Evolutionary conservation across 2,113 vertebrate species (phyloP), one percentile per base, ranked within the genome.

Genomic region (Eudyptes chrysolophus): DNA sequence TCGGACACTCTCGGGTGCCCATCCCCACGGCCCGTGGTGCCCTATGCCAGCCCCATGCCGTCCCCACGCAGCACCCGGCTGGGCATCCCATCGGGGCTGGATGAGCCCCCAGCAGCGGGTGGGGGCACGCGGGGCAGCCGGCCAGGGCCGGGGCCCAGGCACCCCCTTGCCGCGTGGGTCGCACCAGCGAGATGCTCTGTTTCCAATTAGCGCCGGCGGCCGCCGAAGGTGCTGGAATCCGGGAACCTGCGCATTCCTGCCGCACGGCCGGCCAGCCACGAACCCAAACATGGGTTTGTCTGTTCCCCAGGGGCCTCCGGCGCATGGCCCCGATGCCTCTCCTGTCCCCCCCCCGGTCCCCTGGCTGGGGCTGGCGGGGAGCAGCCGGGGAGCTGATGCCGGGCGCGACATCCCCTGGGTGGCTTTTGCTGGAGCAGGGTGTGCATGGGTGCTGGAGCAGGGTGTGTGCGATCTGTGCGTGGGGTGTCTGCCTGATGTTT

Each of bases 251-350:
- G 2, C 92, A 95, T 96, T 93, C 96, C 92, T 92, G 80, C 96
- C 49, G 16, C 97, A 60, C 25, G 58, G 96, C 95, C 3, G 27
- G 93, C 87, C 40, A 5, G 89, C 95, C 72, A 1, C 75, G 38
- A 96, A 95, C 94, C 95, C 95, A 95, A 95, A 95, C 95, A 96
- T 89, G 96, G 90, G 88, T 89, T 96, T 92, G 86, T 96, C 81
- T 54, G 20, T 30, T 93, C 92, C 94, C 84, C 75, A 15, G 90
- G 58, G 85, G 42, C 79, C 80, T 74, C 92, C 1, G 9, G 92
- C 26, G 0, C 61, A 48, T 1, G 2, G 90, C 89, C 66, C 16
- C 5, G 5, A 49, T 3, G 26, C 79, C 65, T 84, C 57, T 87
- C 61, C 70, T 1, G 1, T 21, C 32, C 69, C 25, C 69, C 25